Evolutionary conservation across 2,888 invertebrate species (phyloP), one percentile per base, ranked within the genome.

Genomic region (Torymus auratus): DNA sequence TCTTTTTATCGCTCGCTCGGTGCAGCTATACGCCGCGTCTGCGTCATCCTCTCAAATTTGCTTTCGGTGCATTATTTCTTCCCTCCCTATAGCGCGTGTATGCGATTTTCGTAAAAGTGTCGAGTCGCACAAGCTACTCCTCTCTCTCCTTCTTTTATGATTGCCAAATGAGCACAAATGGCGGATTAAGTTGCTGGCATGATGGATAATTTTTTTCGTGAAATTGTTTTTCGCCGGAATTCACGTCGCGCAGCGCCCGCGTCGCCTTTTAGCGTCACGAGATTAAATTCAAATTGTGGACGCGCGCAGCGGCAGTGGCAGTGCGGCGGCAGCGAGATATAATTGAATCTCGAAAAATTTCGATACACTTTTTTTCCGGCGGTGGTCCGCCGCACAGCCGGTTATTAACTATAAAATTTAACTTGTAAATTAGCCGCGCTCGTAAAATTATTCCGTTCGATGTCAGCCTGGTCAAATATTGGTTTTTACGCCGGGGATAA

Each of bases 341-440:
- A 79, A 79, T 79, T 74, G 62, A 58, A 73, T 58, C 2, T 60
- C 20, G 11, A 61, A 69, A 28, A 62, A 50, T 79, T 74, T 69
- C n/a, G 41, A 62, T 65, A 17, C 13, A 7, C n/a, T 65, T 15
- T 55, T 55, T 60, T 71, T 41, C 28, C 28, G 28, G 3, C 17
- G 17, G 55, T 17, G 12, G 20, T 15, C 23, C 7, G 28, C 28
- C 1, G n/a, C n/a, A 10, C 20, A 10, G 60, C 3, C 11, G 50
- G 68, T 68, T 78, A 71, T 71, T 71, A 78, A 65, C 65, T 61
- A 17, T 79, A 58, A 74, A 69, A 69, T 79, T 74, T 79, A 61
- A 62, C 79, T 79, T 73, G 69, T 69, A 79, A 79, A 79, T 79
- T 64, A 15, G 69, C n/a, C 55, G 62, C 28, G 55, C 2, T 56